Conservation (phyloP, 2,888 invertebrate genomes). For the Pristionchus maxplancki region DNA sequence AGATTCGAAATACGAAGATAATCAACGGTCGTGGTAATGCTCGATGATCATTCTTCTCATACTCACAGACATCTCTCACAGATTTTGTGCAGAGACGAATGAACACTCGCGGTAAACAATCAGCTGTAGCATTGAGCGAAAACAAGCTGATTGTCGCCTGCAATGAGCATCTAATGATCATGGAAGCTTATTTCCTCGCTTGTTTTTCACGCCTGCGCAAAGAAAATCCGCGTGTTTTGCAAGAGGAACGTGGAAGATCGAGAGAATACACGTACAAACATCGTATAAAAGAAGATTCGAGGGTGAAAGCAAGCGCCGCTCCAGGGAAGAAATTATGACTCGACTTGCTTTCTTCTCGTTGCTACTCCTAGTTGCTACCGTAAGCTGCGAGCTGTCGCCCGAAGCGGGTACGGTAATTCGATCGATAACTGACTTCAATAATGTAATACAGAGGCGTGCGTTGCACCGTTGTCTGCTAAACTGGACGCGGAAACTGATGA, state of each 20-base stretch:
- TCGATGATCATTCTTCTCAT: neutral
- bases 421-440: neutral
- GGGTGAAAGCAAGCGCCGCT: neutral
- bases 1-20: neutral
- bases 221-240: slow-evolving; percentile 9
- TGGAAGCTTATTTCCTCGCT: neutral
- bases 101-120: neutral
- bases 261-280: neutral
- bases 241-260: neutral
- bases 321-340: neutral
- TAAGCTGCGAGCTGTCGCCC: neutral
- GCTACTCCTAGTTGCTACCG: neutral
- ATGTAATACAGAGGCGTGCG: neutral
- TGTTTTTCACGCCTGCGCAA: neutral
- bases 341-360: neutral
- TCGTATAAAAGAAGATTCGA: neutral
- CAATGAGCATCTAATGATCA: neutral
- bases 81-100: neutral
- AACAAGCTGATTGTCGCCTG: neutral
- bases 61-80: neutral
- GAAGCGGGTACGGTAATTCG: neutral
- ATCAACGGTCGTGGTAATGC: neutral
- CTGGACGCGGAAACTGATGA: neutral
- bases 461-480: neutral
- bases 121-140: neutral